These are phyloP conservation scores for Himalopsyche phryganea DNA, from an alignment of 1,140 invertebrate genomes.

Conservation along the genomic window DNA sequence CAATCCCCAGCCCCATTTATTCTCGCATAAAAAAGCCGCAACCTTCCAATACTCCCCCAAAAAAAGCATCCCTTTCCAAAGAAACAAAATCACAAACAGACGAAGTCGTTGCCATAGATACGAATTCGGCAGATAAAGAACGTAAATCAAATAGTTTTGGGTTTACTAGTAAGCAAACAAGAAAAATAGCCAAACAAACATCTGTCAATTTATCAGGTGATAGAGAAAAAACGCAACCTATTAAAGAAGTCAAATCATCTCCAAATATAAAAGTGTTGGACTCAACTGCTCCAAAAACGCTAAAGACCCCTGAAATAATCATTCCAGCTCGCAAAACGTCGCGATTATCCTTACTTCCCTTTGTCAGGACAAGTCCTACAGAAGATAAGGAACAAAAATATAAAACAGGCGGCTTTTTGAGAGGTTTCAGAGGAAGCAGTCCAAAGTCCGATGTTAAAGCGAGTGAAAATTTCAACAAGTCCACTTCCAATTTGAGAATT, in stretches of 20 bases:
- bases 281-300: no score
- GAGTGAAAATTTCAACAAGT: conserved; percentile 8
- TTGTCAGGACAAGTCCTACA: conserved; percentile 1
- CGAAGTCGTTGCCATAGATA: no score
- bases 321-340: conserved; percentile 1
- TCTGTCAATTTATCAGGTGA: no score
- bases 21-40: neutral
- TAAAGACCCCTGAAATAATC: neutral
- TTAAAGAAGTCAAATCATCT: no score
- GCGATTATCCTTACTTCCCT: conserved; percentile 1
- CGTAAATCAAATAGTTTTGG: no score
- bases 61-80: neutral
- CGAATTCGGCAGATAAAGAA: no score
- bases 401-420: conserved; percentile 5
- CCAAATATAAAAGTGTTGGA: no score
- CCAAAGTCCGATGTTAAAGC: neutral
- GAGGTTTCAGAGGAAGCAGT: conserved; percentile 4
- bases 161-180: no score
- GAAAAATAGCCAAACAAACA: no score
- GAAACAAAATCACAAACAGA: neutral
- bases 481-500: conserved; percentile 18
- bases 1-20: neutral
- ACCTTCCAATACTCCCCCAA: no score
- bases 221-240: no score
- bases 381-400: neutral